These are phyloP conservation scores for Psilopsiagon aurifrons DNA, from an alignment of 2,113 vertebrate species.

Conservation along the genomic window DNA sequence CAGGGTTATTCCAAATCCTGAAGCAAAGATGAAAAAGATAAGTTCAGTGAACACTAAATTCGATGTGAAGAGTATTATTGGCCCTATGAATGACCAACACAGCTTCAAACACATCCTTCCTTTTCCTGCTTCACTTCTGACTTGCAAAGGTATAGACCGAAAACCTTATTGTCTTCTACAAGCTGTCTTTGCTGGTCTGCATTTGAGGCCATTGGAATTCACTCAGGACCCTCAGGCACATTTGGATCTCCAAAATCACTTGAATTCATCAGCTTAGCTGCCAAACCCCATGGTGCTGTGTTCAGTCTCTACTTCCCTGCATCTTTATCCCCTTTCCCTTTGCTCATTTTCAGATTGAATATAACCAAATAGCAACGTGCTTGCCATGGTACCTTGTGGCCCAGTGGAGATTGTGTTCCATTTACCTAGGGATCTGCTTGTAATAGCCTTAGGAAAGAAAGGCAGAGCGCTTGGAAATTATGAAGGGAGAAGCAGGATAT, in stretches of 20 bases:
- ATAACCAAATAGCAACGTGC: not conserved
- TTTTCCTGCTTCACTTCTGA: not conserved
- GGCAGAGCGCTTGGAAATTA: not conserved
- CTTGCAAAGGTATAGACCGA: not conserved
- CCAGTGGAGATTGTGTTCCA: not conserved
- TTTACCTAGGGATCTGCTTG: not conserved
- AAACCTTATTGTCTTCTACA: not conserved
- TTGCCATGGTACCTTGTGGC: not conserved
- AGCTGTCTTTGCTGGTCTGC: not conserved
- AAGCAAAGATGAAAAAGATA: not conserved
- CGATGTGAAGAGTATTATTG: not conserved
- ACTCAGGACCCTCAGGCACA: not conserved
- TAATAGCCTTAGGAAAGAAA: not conserved
- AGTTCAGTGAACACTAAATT: not conserved
- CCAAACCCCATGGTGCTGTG: rapidly evolving
- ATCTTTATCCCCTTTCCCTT: not conserved
- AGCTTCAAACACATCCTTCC: not conserved
- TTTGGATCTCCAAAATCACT: not conserved
- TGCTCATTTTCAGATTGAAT: not conserved
- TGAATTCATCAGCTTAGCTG: not conserved
- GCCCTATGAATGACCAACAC: not conserved
- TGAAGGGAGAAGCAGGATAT: not conserved
- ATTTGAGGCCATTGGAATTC: not conserved
- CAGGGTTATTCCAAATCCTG: not conserved
- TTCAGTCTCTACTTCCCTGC: not conserved